Evolutionary conservation across 2,113 vertebrate species (phyloP), one percentile per base, ranked within the genome.

Genomic region (Phoenicopterus ruber): DNA sequence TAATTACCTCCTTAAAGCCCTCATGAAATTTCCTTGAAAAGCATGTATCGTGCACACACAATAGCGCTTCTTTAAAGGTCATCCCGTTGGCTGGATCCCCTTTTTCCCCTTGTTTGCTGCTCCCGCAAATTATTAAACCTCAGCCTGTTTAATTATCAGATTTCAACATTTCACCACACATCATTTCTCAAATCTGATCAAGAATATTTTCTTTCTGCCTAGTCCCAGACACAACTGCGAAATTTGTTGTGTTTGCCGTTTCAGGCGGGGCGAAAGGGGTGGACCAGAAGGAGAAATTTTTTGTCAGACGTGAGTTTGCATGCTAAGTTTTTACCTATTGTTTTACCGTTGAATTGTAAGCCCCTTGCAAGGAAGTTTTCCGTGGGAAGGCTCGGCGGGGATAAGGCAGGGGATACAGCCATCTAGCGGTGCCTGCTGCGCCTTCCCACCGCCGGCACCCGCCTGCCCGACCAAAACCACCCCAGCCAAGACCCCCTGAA

Each of bases 11-110:
- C 54, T 82, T 46, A 79, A 74, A 87, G 40, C 31, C 4, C 17
- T 91, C 2, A 0, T 29, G 44, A 54, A 73, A 69, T 73, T 67
- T 80, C 49, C 44, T 50, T 38, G 34, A 49, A 52, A 78, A 65
- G 7, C 17, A 0, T 3, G 9, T n/a, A 11, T 28, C 1, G 1
- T 13, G 74, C 58, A 31, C 3, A 0, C 18, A 21, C 34, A 74
- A 16, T 46, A 66, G 31, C 22, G 36, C 24, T 49, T 62, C 69
- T 79, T n/a, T 42, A 81, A 70, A 86, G 72, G 62, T 61, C 74
- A 29, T 50, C 34, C 57, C 58, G 25, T 26, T 40, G 42, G 29
- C 38, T 55, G 36, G 31, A 86, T 59, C 36, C 11, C 6, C 13
- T 20, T 59, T 26, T 15, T 13, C 29, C 55, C 55, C 46, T 10